Percentiles rank a stretch among this genome's conserved stretches.
These are phyloP conservation scores for Euphydryas editha DNA, from an alignment of 2,888 invertebrate genomes.

Conservation along the genomic window DNA sequence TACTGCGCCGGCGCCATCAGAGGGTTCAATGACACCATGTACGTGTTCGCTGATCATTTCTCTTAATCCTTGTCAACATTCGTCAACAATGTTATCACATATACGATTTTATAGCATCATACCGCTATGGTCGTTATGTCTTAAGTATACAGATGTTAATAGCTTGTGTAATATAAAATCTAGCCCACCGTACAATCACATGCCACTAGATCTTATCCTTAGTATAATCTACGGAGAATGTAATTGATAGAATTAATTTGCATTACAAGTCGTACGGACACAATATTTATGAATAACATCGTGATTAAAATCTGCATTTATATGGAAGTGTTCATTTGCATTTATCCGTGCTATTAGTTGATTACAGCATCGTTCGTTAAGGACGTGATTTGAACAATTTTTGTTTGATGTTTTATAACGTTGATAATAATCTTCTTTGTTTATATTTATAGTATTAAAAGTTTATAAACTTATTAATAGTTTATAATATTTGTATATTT, in stretches of 20 bases:
- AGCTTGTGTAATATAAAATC: not conserved
- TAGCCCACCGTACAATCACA: slow-evolving; percentile 17
- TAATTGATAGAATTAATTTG: slow-evolving; percentile 42
- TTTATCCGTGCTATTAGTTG: slow-evolving; percentile 11
- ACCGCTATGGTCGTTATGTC: slow-evolving; percentile 5
- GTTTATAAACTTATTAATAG: not conserved
- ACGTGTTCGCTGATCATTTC: slow-evolving; percentile 43
- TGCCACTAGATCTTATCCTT: slow-evolving; percentile 19
- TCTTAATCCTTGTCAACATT: slow-evolving; percentile 44
- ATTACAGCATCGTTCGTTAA: slow-evolving; percentile 7
- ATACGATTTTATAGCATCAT: slow-evolving; percentile 6
- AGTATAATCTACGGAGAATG: slow-evolving; percentile 30
- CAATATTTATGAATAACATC: slow-evolving; percentile 30
- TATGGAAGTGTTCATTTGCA: slow-evolving; percentile 24
- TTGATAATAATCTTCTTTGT: not conserved
- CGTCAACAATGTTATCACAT: slow-evolving; percentile 28
- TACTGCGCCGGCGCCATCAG: slow-evolving; percentile 48
- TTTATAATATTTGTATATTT: too few species aligned
- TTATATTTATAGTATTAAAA: not conserved
- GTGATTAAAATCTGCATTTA: slow-evolving; percentile 33
- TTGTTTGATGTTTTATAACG: not conserved
- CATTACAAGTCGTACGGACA: slow-evolving; percentile 32
- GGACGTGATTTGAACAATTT: not conserved
- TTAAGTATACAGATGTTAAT: slow-evolving; percentile 6
- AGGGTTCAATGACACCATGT: slow-evolving; percentile 56